Evolutionary conservation across 2,113 vertebrate genomes (phyloP).

Genomic region (Ia io): DNA sequence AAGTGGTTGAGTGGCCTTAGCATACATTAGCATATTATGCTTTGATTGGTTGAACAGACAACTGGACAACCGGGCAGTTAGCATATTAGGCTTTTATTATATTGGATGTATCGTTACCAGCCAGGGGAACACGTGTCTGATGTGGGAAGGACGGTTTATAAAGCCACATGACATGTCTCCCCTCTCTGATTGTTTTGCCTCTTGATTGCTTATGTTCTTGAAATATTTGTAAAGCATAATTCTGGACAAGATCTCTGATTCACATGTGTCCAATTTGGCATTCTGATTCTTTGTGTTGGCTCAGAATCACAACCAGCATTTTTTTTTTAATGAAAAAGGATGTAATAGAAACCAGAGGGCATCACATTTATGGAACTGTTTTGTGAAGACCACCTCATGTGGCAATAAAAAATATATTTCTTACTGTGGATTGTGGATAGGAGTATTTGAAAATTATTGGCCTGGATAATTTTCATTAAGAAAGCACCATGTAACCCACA

Average conservation of each 20-base stretch:
- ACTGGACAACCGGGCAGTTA: too few species aligned
- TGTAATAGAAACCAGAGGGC: background rate
- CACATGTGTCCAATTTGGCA: background rate
- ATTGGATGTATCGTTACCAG: background rate
- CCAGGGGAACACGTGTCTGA: background rate
- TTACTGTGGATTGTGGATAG: background rate
- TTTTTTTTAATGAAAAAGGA: background rate
- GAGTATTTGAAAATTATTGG: constrained; percentile 13
- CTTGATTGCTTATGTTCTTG: background rate
- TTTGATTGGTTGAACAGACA: too few species aligned
- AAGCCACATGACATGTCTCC: background rate
- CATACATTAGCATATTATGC: too few species aligned
- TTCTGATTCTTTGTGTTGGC: background rate
- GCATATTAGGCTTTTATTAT: too few species aligned
- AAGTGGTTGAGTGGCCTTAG: too few species aligned
- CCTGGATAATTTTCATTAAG: constrained; percentile 22
- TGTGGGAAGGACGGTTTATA: background rate
- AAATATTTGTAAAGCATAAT: background rate
- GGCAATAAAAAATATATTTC: background rate
- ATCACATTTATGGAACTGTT: background rate
- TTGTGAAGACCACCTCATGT: background rate
- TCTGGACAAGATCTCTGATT: constrained; percentile 26
- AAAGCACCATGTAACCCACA: background rate
- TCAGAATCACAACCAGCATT: background rate
- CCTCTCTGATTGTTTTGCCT: background rate